phyloP scores from a whole-genome alignment of 92 coral and sea anemone genomes.

The Phenganax subtilis region DNA sequence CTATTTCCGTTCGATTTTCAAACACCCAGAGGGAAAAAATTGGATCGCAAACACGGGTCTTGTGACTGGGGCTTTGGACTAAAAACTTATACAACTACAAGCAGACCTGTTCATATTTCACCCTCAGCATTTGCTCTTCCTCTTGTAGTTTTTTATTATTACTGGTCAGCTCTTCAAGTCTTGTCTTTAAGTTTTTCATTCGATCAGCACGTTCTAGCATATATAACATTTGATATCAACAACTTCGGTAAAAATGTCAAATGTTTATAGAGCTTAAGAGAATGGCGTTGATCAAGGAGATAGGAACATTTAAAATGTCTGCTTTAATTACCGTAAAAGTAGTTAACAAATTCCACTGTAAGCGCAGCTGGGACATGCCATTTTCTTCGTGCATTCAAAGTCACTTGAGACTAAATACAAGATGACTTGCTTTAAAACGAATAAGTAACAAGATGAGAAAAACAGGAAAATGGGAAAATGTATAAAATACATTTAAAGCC shows the following conservation, averaged over 20 bases:
- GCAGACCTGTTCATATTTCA: conserved; percentile 70
- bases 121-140: conserved; percentile 72
- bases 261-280: too few relatives aligned
- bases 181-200: conserved; percentile 77
- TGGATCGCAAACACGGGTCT: too few relatives aligned
- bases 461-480: background rate
- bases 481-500: too few relatives aligned
- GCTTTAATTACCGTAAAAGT: conserved; percentile 72
- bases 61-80: background rate
- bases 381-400: conserved; percentile 78
- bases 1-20: too few relatives aligned
- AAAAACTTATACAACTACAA: background rate
- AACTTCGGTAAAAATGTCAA: background rate
- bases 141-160: conserved; percentile 80
- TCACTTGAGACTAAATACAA: conserved; percentile 15
- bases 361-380: conserved; percentile 93
- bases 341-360: conserved; percentile 90
- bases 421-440: background rate
- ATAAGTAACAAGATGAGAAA: background rate
- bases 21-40: too few relatives aligned
- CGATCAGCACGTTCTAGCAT: conserved; percentile 82
- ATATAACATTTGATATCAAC: background rate
- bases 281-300: background rate
- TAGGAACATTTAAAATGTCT: background rate
- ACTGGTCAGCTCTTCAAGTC: conserved; percentile 63